Conservation (phyloP, 2,113 vertebrate species). For the Chunga burmeisteri region DNA sequence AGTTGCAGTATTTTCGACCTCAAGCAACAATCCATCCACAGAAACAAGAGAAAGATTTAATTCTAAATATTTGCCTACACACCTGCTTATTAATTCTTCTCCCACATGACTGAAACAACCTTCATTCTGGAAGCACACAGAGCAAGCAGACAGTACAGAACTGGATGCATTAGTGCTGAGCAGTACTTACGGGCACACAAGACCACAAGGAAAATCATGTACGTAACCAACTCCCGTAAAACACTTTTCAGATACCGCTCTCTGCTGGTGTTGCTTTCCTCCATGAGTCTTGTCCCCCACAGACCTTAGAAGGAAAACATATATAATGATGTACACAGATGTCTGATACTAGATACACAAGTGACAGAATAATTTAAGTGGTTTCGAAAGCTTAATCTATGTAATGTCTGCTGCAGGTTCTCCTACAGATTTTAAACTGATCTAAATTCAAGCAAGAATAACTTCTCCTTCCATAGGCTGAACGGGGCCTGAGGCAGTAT, state of each 20-base stretch:
- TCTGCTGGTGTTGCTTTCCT: slow-evolving; percentile 86
- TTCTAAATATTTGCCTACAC: neutral
- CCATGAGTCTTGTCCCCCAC: slow-evolving; percentile 96
- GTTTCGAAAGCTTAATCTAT: neutral
- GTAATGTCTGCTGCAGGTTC: neutral
- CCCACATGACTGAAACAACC: neutral
- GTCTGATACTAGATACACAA: neutral
- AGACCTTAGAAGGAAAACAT: slow-evolving; percentile 78
- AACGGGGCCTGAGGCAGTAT: fast-evolving
- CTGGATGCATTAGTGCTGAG: neutral
- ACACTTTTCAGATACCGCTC: slow-evolving; percentile 90
- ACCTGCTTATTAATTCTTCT: neutral
- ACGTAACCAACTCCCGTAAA: slow-evolving; percentile 89
- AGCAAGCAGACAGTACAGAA: neutral
- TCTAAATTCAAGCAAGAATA: neutral
- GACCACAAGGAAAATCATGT: slow-evolving; percentile 87
- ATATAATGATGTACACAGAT: neutral
- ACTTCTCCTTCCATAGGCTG: fast-evolving
- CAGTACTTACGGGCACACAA: slow-evolving; percentile 88
- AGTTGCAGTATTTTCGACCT: neutral
- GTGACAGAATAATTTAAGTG: neutral
- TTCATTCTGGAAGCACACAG: neutral
- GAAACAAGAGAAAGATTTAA: neutral
- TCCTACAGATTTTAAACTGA: neutral
- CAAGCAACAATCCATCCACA: fast-evolving